Base-by-base conservation (phyloP, 2,888 invertebrate genomes). In the Chydorus sphaericus region DNA sequence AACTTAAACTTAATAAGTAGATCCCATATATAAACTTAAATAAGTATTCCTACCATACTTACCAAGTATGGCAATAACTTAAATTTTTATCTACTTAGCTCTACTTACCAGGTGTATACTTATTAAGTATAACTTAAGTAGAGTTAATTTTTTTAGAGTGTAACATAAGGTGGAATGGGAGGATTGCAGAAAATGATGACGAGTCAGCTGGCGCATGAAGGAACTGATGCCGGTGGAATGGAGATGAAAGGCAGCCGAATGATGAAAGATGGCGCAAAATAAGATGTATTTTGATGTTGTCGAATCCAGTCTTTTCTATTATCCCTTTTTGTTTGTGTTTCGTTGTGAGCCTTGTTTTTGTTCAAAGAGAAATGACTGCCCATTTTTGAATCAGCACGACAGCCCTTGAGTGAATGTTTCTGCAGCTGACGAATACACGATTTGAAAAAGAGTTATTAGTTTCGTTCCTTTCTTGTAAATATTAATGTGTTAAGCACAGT, bases 131-230 rank as follows among this genome's bases (percentile, higher is more conserved):
- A 36, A 31, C 7, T 29, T 3, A 39, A 50, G 11, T 11, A 51
- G n/a, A 5, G 37, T 26, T 55, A 28, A 54, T 6, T 18, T 58
- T n/a, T 58, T 39, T 38, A 20, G 29, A 50, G 11, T 60, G 23
- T 36, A 44, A 29, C 44, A n/a, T 54, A 10, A 94, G 94, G 96
- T 63, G 97, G 97, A 26, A 91, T 96, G 81, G 80, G 84, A 20
- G 97, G 96, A 0, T 75, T 97, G 23, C 93, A 96, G 69, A 94
- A 86, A 67, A 96, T 98, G 87, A 96, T 98, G 96, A 76, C 89
- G 64, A 97, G 93, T 68, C 73, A 94, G 64, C 97, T 93, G 68
- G 73, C 94, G 61, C 84, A 85, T 66, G 77, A 78, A 60, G 79
- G 80, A 2, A 76, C 76, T 4, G 76, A 76, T 4, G 74, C 76